A percentile compares a stretch with the other conserved stretches of the same genome.
Conservation (phyloP, 2,113 vertebrate species). For the Ursus arctos region DNA sequence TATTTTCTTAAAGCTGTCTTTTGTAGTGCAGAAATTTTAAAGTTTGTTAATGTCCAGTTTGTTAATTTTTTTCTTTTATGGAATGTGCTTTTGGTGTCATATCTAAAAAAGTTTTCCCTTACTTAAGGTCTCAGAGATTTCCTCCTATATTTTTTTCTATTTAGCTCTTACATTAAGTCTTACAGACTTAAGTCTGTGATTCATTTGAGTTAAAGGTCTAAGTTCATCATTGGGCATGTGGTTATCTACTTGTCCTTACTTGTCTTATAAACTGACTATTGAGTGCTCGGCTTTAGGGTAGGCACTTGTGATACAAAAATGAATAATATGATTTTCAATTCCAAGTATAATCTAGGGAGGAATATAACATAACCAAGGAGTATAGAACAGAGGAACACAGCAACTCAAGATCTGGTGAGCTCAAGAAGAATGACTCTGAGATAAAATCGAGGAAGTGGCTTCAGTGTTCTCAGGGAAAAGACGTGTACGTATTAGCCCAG, state of each 20-base stretch:
- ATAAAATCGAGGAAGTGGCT: not conserved
- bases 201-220: not conserved
- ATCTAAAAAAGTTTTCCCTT: not conserved
- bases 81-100: not conserved
- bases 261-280: not conserved
- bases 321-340: not conserved
- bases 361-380: not conserved
- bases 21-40: constrained; percentile 1
- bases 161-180: not conserved
- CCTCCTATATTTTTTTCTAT: not conserved
- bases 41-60: constrained; percentile 47
- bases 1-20: constrained; percentile 16
- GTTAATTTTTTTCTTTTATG: constrained; percentile 27
- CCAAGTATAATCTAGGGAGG: not conserved
- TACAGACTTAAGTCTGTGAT: not conserved
- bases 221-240: not conserved
- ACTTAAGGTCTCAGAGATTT: constrained; percentile 23
- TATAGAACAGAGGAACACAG: not conserved
- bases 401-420: not conserved
- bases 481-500: not conserved
- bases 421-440: not conserved
- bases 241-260: not conserved
- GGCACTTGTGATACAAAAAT: not conserved
- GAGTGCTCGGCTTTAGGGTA: not conserved
- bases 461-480: constrained; percentile 14